Evolutionary conservation across 2,888 invertebrate genomes (phyloP).

Genomic region (Ennomos erosarius): DNA sequence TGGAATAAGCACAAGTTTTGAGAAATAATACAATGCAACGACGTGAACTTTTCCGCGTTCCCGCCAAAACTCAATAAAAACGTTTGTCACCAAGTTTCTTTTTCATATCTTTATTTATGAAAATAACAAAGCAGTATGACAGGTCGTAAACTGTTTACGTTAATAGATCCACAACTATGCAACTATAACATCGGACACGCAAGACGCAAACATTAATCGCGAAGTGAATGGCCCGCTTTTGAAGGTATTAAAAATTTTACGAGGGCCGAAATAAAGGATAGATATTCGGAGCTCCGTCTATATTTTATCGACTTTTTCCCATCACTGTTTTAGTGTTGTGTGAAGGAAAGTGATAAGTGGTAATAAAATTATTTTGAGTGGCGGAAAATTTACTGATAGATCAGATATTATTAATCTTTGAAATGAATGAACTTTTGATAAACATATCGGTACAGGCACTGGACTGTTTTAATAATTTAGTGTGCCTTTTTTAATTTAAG

Average conservation of each 20-base stretch:
- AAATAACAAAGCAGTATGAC: conserved; percentile 4
- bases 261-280: conserved; percentile 69
- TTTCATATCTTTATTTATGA: conserved; percentile 9
- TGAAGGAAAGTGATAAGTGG: conserved; percentile 56
- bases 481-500: too few relatives aligned
- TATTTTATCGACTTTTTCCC: conserved; percentile 61
- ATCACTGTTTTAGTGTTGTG: conserved; percentile 57
- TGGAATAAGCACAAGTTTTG: too few relatives aligned
- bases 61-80: conserved; percentile 16
- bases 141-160: conserved; percentile 5
- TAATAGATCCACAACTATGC: conserved; percentile 2
- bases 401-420: too few relatives aligned
- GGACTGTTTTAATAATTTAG: too few relatives aligned
- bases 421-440: too few relatives aligned
- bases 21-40: too few relatives aligned
- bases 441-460: too few relatives aligned
- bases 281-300: conserved; percentile 57
- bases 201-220: conserved; percentile 10
- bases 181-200: background rate
- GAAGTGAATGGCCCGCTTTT: conserved; percentile 52
- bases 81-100: conserved; percentile 14
- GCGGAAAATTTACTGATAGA: conserved; percentile 42
- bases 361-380: conserved; percentile 45
- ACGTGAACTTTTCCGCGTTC: too few relatives aligned
- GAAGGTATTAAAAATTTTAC: conserved; percentile 68